Evolutionary conservation across 2,888 invertebrate species (phyloP), one percentile per base, ranked within the genome.

Genomic region (Phlogophora meticulosa): DNA sequence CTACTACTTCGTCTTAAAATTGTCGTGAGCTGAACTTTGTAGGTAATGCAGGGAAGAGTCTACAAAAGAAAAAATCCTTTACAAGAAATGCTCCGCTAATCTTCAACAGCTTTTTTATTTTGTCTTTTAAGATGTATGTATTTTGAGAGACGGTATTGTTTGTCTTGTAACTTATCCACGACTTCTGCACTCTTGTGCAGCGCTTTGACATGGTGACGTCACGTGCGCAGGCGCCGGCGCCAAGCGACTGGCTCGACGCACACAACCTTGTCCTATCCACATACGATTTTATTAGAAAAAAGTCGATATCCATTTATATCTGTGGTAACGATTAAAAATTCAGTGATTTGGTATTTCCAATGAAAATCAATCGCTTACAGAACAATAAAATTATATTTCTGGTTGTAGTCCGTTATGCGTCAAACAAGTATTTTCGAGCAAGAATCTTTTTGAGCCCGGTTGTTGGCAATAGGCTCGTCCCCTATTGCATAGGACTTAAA

Each of bases 191-290:
- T 81, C 83, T 49, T 76, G 81, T 81, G 70, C 76, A 69, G 69
- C 58, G 53, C 72, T 69, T 51, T 38, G 17, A 67, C 49, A 46
- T 42, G 52, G 42, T 82, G 81, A 78, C 81, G 83, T 83, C 79
- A 83, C 45, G 10, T 48, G 64, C 52, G 13, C 80, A 82, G 77
- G 93, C 94, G 94, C 94, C 94, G 94, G 93, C 94, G 93, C 93
- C 90, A 88, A 85, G 67, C 76, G 81, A 80, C 85, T 83, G 78
- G 67, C 73, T 70, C 69, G 77, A 58, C 79, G 76, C 78, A 75
- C 58, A 78, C 83, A 85, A 77, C 85, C 87, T 87, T 89, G 88
- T 86, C 83, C 80, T 82, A 82, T 70, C 80, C 82, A 49, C 67
- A 82, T 77, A 72, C 62, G 77, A 77, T 77, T 81, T 74, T 76